Evolutionary conservation across 2,113 vertebrate species (phyloP), one percentile per base, ranked within the genome.

Genomic region (Maylandia zebra): DNA sequence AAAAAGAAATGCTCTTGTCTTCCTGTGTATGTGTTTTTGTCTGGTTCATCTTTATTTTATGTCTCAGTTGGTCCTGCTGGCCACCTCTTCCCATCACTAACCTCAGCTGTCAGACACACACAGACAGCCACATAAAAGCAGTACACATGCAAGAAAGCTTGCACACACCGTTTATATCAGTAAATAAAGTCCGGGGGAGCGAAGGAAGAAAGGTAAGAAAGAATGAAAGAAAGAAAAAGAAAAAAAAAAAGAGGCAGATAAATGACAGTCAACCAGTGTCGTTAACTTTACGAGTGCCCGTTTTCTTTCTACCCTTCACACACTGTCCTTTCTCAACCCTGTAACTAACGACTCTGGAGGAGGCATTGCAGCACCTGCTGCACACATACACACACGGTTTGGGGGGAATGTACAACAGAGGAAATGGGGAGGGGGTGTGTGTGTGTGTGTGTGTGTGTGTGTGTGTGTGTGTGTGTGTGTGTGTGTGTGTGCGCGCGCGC

Each of bases 271-370:
- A 78, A 50, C 24, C 71, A 50, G 30, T 78, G 45, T 78, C 38
- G 10, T 84, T 83, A 8, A 91, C 74, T 79, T 24, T 53, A 8
- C 66, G n/a, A 88, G 66, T 80, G 52, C 59, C 76, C 6, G 22
- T 61, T 78, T 30, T 64, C 45, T 50, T 78, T 55, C 66, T 61
- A 89, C 59, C 84, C 74, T 34, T 89, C 92, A 84, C 61, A 64
- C 50, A 56, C 74, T 85, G 91, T 91, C 90, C 92, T 91, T 64
- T 83, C 86, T 94, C 92, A 91, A 92, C 90, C 90, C 89, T 89
- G 83, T 86, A 86, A 92, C 90, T 92, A 93, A 94, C 86, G 89
- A 93, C 90, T 92, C 84, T 88, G 79, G 89, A 90, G 89, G 83
- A 93, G 81, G 83, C 82, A 84, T 38, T 83, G 76, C 92, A 88